Conservation (phyloP, 2,797 vertebrate species). For the Manis pentadactyla region DNA sequence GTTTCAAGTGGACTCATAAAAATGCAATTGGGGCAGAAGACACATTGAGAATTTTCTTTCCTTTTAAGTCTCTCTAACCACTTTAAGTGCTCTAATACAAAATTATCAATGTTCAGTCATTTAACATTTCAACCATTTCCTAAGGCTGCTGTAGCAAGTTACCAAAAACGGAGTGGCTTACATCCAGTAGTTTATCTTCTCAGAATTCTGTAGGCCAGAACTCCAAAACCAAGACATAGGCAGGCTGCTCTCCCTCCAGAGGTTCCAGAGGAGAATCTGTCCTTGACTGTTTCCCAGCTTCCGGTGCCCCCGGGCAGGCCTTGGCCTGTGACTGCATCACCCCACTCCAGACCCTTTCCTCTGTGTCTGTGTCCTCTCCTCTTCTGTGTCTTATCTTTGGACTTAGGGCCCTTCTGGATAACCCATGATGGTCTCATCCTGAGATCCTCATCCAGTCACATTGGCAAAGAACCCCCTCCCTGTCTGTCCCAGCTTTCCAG, state of each 20-base stretch:
- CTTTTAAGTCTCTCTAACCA: neutral
- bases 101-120: neutral
- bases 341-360: neutral
- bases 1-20: neutral
- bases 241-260: rapidly evolving
- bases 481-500: rapidly evolving
- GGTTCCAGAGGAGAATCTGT: neutral
- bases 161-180: neutral
- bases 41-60: neutral
- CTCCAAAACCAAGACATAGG: neutral
- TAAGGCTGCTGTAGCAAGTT: neutral
- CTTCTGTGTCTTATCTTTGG: neutral
- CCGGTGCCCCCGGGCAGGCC: rapidly evolving
- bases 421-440: neutral
- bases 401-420: neutral
- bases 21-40: neutral
- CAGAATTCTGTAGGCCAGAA: neutral
- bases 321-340: no score
- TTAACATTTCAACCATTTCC: neutral
- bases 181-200: neutral
- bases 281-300: neutral
- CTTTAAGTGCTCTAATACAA: neutral
- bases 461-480: neutral
- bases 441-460: neutral
- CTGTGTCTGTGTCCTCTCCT: neutral